Evolutionary conservation across 2,113 vertebrate species (phyloP).

Genomic region (Pluvianellus socialis): DNA sequence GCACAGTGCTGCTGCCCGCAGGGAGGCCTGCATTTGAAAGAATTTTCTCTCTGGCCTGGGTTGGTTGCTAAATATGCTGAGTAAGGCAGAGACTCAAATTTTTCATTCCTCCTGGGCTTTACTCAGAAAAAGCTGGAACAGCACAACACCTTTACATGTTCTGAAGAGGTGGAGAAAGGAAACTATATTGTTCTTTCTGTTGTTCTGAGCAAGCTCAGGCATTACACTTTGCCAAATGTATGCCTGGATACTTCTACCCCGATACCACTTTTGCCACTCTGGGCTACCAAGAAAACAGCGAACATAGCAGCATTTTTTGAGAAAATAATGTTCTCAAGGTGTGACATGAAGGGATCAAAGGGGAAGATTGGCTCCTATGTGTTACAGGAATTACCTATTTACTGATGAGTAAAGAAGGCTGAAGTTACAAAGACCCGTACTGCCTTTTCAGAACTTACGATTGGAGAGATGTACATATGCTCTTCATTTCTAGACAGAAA

Average conservation of each 20-base stretch:
- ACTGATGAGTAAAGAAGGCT: neutral
- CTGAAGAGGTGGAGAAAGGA: neutral
- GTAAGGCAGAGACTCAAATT: slow-evolving; percentile 10
- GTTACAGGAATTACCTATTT: neutral
- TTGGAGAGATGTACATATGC: neutral
- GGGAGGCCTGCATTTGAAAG: neutral
- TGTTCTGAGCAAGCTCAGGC: neutral
- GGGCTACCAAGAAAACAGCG: neutral
- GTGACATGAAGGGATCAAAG: neutral
- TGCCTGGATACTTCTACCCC: neutral
- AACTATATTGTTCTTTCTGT: neutral
- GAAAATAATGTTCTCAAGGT: neutral
- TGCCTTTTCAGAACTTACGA: neutral
- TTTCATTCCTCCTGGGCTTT: slow-evolving; percentile 25
- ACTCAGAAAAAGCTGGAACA: neutral
- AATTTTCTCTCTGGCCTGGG: slow-evolving; percentile 14
- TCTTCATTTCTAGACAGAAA: neutral
- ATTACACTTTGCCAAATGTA: neutral
- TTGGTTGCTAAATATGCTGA: slow-evolving; percentile 33
- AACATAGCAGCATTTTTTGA: neutral
- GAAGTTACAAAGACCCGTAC: neutral
- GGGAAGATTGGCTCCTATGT: neutral
- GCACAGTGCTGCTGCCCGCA: slow-evolving; percentile 2
- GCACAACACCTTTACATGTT: neutral
- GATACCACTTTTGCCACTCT: neutral